Conservation (phyloP, 2,113 vertebrate genomes). For the Sylvietta virens region DNA sequence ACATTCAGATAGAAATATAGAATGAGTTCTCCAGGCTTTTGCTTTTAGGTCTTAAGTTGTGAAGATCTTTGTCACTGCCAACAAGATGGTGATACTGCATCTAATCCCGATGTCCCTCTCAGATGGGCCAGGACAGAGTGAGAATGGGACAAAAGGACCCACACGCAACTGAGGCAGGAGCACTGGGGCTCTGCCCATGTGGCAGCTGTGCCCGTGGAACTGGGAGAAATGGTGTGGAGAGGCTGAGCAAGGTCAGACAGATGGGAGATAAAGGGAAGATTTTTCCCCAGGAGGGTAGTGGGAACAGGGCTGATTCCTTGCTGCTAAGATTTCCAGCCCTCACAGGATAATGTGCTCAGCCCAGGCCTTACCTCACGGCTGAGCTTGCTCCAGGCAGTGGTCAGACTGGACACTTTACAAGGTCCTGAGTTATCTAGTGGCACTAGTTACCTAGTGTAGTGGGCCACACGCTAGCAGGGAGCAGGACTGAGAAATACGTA, state of each 20-base stretch:
- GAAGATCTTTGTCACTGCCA: background rate
- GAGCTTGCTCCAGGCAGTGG: background rate
- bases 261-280: too few relatives aligned
- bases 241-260: background rate
- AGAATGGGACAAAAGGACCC: background rate
- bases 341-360: background rate
- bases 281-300: fast-evolving
- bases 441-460: background rate
- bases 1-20: background rate
- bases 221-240: background rate
- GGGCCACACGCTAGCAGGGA: background rate
- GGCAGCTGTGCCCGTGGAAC: fast-evolving
- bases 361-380: background rate
- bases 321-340: background rate
- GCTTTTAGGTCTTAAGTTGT: background rate
- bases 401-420: background rate
- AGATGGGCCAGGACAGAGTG: background rate
- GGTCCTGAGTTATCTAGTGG: background rate
- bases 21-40: background rate
- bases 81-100: background rate
- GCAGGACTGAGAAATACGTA: background rate
- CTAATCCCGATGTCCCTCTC: background rate
- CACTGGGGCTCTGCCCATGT: too few relatives aligned
- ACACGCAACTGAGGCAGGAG: fast-evolving
- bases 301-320: background rate